phyloP scores from a whole-genome alignment of 2,888 invertebrate genomes.

The Dexiosoma caninum region DNA sequence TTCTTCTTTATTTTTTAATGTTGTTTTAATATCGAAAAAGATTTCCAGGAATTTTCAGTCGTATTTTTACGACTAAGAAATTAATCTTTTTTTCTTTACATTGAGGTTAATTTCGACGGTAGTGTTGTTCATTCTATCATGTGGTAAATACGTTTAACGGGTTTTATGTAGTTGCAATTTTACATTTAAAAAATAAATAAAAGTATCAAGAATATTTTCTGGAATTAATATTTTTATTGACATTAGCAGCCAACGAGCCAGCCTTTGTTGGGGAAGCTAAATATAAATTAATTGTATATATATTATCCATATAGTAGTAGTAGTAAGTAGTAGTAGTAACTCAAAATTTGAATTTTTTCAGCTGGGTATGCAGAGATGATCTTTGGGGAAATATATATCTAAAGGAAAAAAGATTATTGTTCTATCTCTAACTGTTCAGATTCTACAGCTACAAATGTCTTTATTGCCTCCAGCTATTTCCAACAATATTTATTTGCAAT shows the following conservation, averaged over 20 bases:
- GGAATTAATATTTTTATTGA: neutral
- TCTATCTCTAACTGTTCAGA: no score
- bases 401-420: no score
- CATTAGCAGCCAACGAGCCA: neutral
- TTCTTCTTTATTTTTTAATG: neutral
- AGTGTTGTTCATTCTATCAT: neutral
- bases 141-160: neutral
- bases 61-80: slow-evolving; percentile 6
- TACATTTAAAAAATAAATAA: slow-evolving; percentile 4
- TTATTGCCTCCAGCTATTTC: no score
- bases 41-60: slow-evolving; percentile 44
- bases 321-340: no score
- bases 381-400: no score
- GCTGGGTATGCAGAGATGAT: no score
- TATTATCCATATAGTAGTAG: no score
- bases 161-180: slow-evolving; percentile 14
- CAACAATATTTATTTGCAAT: no score
- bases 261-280: no score
- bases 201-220: neutral
- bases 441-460: no score
- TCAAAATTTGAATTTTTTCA: no score
- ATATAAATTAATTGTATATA: no score
- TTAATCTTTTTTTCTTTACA: slow-evolving; percentile 26
- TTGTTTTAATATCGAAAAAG: slow-evolving; percentile 40
- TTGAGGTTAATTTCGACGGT: slow-evolving; percentile 25